phyloP scores from a whole-genome alignment of 2,888 invertebrate genomes.

The Xylophagus ater region DNA sequence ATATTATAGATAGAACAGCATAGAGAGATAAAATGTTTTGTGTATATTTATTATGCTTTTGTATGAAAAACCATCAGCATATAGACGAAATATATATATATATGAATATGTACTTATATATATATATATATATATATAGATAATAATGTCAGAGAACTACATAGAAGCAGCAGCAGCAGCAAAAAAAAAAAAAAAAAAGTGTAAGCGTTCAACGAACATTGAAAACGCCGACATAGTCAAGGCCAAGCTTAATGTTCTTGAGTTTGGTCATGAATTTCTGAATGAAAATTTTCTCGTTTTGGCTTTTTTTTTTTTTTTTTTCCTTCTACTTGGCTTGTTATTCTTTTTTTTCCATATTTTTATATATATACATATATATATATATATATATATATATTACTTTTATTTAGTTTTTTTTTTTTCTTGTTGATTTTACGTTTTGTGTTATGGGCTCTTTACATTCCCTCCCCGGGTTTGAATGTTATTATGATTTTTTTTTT shows the following conservation, averaged over 20 bases:
- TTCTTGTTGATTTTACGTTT: slow-evolving; percentile 3
- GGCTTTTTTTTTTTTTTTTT: slow-evolving; percentile 5
- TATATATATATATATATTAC: slow-evolving; percentile 4
- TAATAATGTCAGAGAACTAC: no score
- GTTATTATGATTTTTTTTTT: no score
- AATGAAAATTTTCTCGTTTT: slow-evolving; percentile 8
- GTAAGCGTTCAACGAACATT: neutral
- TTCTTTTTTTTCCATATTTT: neutral
- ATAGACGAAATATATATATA: slow-evolving; percentile 12
- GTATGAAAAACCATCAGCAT: slow-evolving; percentile 14
- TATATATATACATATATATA: slow-evolving; percentile 1
- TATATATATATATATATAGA: neutral
- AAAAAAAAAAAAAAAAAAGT: slow-evolving; percentile 3
- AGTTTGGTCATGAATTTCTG: slow-evolving; percentile 18
- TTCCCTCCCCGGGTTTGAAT: no score
- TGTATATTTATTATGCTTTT: slow-evolving; percentile 14
- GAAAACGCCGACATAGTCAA: slow-evolving; percentile 6
- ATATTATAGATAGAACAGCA: slow-evolving; percentile 1
- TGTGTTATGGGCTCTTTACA: no score
- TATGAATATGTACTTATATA: neutral
- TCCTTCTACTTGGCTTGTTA: neutral
- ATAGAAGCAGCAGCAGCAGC: no score
- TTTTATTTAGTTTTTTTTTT: slow-evolving; percentile 1
- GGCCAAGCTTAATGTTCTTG: slow-evolving; percentile 19
- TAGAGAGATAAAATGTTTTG: slow-evolving; percentile 3